Base-by-base conservation (phyloP, 2,888 invertebrate genomes). In the Bellardia pandia region DNA sequence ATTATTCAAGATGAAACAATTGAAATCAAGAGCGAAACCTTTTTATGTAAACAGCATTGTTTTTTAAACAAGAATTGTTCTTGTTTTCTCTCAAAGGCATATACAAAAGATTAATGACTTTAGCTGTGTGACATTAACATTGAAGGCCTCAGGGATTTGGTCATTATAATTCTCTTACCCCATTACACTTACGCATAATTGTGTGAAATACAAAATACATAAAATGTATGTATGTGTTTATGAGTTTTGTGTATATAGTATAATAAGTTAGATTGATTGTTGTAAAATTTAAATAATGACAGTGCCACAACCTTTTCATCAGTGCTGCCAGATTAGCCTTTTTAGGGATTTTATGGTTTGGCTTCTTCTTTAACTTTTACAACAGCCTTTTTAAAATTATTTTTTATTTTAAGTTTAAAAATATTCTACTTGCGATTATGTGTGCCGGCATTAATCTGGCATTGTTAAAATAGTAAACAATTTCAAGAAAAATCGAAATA, bases 241-340 rank as follows among this genome's bases (percentile, higher is more conserved):
- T 56, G 11, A 2, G 5, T 51, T 42, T 7, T 72, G 42, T 56
- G 11, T 51, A n/a, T 51, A 51, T n/a, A n/a, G n/a, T n/a, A 51
- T 51, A 51, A 37, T 68, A 68, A 68, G 48, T 53, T 62, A 60
- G 60, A 75, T 62, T 75, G 60, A 48, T 75, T 60, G 60, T 75
- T 75, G 37, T 30, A 11, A 75, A 75, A 75, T 68, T 68, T 48
- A 45, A 30, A 68, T 68, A 33, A 60, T 75, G 60, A 14, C 5
- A 16, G n/a, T 11, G 45, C 48, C 48, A 33, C 14, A 48, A 60
- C 8, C 45, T 75, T 23, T 23, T 23, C 23, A 23, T 23, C 23
- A 23, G 23, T 23, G 23, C 23, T 23, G 23, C 23, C 23, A 23
- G 0, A 23, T 23, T 23, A 23, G 23, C 23, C 23, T 1, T 1